Conservation (phyloP, 2,888 invertebrate species). For the Melitaea athalia region DNA sequence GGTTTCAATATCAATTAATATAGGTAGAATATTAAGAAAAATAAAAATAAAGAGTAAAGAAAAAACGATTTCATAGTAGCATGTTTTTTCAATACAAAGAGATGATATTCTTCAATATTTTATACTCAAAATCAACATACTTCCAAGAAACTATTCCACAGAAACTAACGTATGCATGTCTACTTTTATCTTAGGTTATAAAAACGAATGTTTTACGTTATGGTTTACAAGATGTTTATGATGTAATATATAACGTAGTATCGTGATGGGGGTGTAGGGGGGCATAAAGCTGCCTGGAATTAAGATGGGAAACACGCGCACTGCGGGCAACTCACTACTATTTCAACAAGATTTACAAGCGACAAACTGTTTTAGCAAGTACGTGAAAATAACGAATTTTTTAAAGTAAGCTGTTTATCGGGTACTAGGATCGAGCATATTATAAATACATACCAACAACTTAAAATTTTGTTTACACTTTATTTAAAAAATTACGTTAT, state of each 20-base stretch:
- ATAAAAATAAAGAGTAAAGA: neutral
- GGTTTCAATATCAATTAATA: too few species aligned
- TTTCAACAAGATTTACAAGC: neutral
- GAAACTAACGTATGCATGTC: conserved; percentile 37
- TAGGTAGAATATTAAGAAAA: too few species aligned
- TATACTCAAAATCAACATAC: neutral
- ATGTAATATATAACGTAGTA: conserved; percentile 38
- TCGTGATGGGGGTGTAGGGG: conserved; percentile 34
- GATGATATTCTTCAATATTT: neutral
- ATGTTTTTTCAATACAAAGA: neutral
- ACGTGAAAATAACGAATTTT: neutral
- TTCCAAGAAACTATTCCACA: conserved; percentile 11
- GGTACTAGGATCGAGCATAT: neutral
- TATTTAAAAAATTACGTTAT: too few species aligned
- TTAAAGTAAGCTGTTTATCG: neutral
- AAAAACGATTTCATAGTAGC: neutral
- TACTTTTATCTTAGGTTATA: conserved; percentile 43
- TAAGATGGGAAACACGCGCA: conserved; percentile 22
- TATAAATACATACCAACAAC: too few species aligned
- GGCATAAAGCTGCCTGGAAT: conserved; percentile 34
- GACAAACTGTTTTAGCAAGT: neutral
- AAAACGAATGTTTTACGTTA: conserved; percentile 41
- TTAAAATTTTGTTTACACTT: too few species aligned
- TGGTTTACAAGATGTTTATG: conserved; percentile 44
- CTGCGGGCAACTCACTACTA: conserved; percentile 10